Conservation (phyloP, 2,888 invertebrate species). For the Pandemis heparana region DNA sequence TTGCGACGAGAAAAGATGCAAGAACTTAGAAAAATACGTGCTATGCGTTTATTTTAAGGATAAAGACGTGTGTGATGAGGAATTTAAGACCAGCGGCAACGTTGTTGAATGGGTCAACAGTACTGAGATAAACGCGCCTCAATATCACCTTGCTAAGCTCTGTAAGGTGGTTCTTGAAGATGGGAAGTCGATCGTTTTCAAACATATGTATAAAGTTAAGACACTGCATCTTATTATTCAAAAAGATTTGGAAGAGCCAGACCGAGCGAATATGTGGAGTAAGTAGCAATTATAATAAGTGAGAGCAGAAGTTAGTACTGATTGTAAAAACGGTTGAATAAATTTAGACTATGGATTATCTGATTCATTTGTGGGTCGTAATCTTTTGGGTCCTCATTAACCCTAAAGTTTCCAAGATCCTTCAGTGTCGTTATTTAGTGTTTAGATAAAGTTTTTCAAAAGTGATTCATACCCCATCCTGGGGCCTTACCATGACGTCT, state of each 20-base stretch:
- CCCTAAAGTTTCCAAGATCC: no score
- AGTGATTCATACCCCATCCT: no score
- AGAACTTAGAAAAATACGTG: conserved; percentile 89
- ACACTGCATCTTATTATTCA: conserved; percentile 65
- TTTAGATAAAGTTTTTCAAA: no score
- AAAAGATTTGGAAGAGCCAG: conserved; percentile 61
- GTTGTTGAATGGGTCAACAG: conserved; percentile 55
- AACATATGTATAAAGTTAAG: conserved; percentile 57
- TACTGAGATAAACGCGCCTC: conserved; percentile 56
- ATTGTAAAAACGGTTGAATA: no score
- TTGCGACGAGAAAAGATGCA: conserved; percentile 88
- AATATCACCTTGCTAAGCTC: conserved; percentile 57
- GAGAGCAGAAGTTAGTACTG: no score
- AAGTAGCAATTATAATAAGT: conserved; percentile 46
- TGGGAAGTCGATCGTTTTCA: conserved; percentile 61
- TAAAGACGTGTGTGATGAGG: conserved; percentile 57
- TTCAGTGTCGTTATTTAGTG: no score
- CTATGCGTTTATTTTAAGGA: conserved; percentile 80
- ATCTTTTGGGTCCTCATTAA: no score
- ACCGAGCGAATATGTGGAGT: conserved; percentile 66
- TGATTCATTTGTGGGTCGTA: no score
- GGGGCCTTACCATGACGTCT: no score
- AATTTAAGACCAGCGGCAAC: conserved; percentile 50
- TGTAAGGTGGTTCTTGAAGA: conserved; percentile 61
- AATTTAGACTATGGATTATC: no score